Evolutionary conservation across 2,797 vertebrate species (phyloP).

Genomic region (Chaetophractus vellerosus): DNA sequence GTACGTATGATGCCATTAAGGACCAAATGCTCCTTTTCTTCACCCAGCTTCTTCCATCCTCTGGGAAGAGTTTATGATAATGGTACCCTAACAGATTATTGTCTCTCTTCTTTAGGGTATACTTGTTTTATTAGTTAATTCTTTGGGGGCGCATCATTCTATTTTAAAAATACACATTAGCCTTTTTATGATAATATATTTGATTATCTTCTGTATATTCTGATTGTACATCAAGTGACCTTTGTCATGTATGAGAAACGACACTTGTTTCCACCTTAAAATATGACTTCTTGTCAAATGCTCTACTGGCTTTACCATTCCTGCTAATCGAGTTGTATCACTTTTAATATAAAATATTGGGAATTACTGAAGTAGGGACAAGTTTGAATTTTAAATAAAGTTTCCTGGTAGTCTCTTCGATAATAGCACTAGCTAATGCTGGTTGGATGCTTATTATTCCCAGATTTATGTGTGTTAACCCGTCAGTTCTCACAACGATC

Average conservation of each 20-base stretch:
- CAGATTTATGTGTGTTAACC: background rate
- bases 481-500: background rate
- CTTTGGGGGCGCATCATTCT: background rate
- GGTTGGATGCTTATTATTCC: background rate
- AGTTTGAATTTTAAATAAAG: conserved; percentile 31
- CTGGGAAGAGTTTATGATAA: background rate
- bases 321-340: background rate
- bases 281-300: background rate
- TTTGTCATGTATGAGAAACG: background rate
- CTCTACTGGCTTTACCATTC: background rate
- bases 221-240: background rate
- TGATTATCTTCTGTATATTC: conserved; percentile 20
- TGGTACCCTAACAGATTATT: background rate
- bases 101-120: background rate
- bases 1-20: background rate
- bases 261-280: conserved; percentile 28
- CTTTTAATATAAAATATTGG: conserved; percentile 60
- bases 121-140: background rate
- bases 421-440: background rate
- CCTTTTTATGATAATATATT: background rate
- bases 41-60: background rate
- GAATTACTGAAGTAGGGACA: background rate
- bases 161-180: background rate
- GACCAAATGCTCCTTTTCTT: conserved; percentile 18
- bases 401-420: background rate